phyloP scores from a whole-genome alignment of 2,797 vertebrate species.

The Stomatorhinus walkeri region DNA sequence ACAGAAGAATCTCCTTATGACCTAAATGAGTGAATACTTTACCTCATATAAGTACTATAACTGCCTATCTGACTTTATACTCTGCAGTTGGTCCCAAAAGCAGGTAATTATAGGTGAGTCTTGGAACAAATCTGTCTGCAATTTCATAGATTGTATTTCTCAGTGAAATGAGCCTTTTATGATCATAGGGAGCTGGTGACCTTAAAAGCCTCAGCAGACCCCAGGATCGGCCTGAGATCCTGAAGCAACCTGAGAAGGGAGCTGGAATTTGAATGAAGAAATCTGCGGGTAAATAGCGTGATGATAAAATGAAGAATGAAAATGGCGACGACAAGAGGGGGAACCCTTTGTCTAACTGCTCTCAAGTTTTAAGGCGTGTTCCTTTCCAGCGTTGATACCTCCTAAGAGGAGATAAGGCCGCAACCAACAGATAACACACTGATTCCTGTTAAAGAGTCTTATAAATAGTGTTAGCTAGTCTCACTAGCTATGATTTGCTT shows the following conservation, averaged over 20 bases:
- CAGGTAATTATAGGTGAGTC: constrained; percentile 34
- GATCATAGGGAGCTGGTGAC: constrained; percentile 32
- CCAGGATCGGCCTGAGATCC: constrained; percentile 20
- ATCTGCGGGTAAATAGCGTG: not conserved
- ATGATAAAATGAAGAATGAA: not conserved
- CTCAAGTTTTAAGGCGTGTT: not conserved
- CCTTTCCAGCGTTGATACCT: not conserved
- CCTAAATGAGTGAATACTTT: constrained; percentile 25
- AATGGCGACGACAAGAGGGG: not conserved
- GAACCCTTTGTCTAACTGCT: not conserved
- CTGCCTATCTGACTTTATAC: not conserved
- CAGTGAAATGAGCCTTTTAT: constrained; percentile 33
- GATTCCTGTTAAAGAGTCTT: not conserved
- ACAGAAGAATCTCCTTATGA: constrained; percentile 23
- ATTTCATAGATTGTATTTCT: constrained; percentile 36
- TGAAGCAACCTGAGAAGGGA: constrained; percentile 31
- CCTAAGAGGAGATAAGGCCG: not conserved
- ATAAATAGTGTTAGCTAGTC: not conserved
- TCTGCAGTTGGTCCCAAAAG: constrained; percentile 24
- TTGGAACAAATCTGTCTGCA: constrained; percentile 24
- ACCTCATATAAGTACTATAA: constrained; percentile 6
- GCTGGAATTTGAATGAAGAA: constrained; percentile 23
- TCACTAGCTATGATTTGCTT: not conserved
- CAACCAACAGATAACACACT: not conserved
- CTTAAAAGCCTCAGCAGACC: constrained; percentile 32